Percentiles rank a stretch among this genome's conserved stretches.
phyloP scores from a whole-genome alignment of 2,797 vertebrate species.

The Cossypha heuglini region DNA sequence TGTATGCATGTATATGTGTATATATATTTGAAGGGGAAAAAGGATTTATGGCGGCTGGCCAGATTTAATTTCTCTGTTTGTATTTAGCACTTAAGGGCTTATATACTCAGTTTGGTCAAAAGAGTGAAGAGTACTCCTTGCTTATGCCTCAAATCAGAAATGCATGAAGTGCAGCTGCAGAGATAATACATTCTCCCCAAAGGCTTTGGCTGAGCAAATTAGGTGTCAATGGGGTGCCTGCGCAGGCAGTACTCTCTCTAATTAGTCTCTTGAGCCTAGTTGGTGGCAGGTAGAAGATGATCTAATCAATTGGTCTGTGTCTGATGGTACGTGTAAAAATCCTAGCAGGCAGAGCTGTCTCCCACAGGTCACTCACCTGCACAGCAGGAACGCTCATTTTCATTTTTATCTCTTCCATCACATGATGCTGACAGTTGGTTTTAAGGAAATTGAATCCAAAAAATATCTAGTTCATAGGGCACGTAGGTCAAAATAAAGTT shows the following conservation, averaged over 20 bases:
- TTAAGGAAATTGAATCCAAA: constrained; percentile 80
- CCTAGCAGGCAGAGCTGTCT: constrained; percentile 81
- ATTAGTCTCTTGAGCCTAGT: constrained; percentile 88
- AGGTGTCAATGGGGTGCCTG: constrained; percentile 87
- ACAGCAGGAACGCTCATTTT: constrained; percentile 80
- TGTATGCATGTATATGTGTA: not conserved
- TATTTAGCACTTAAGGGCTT: constrained; percentile 77
- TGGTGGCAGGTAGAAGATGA: constrained; percentile 85
- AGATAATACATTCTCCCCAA: constrained; percentile 86
- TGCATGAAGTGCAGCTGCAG: constrained; percentile 84
- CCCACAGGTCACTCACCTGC: constrained; percentile 87
- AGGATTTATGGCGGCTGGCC: constrained; percentile 41
- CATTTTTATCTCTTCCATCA: constrained; percentile 81
- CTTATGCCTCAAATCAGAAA: constrained; percentile 82
- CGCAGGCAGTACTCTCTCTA: constrained; percentile 84
- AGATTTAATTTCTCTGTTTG: constrained; percentile 75
- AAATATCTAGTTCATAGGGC: constrained; percentile 82
- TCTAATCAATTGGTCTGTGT: constrained; percentile 87
- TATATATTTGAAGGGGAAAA: constrained; percentile 32
- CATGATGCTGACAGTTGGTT: constrained; percentile 81
- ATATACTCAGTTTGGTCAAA: constrained; percentile 75
- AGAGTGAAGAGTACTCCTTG: constrained; percentile 75
- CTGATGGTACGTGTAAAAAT: constrained; percentile 82
- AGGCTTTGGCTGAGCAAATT: constrained; percentile 87
- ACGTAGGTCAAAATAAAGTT: constrained; percentile 78